phyloP scores from a whole-genome alignment of 2,797 vertebrate species.

The Pygocentrus nattereri region DNA sequence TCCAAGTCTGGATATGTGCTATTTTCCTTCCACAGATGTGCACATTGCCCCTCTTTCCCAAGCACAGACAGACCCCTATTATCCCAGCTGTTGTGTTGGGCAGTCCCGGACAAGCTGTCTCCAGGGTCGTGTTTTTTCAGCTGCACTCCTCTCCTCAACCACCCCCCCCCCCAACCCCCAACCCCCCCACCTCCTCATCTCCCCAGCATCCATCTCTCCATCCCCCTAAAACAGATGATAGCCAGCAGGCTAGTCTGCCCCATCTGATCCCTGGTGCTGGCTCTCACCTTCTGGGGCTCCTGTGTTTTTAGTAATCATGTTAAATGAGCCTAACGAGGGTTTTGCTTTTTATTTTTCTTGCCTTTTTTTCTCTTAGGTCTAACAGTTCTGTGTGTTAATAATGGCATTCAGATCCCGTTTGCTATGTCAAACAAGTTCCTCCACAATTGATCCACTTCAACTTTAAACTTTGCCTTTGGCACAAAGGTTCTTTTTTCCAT shows the following conservation, averaged over 20 bases:
- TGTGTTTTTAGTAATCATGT: conserved; percentile 27
- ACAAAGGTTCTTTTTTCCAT: conserved; percentile 7
- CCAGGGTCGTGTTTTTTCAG: conserved; percentile 61
- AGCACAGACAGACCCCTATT: conserved; percentile 49
- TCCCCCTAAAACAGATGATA: conserved; percentile 49
- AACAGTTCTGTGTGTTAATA: not conserved
- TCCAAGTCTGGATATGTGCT: conserved; percentile 45
- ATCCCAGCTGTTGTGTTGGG: conserved; percentile 65
- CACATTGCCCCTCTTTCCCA: conserved; percentile 32
- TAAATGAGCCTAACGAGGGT: conserved; percentile 15
- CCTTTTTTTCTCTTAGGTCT: not conserved
- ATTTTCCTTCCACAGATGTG: conserved; percentile 56
- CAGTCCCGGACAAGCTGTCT: conserved; percentile 54
- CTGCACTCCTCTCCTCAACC: conserved; percentile 41
- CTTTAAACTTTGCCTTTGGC: conserved; percentile 15
- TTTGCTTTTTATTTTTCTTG: conserved; percentile 30
- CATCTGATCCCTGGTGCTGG: conserved; percentile 24
- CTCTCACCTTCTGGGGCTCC: not conserved
- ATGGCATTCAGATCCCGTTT: not conserved
- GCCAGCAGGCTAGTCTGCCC: conserved; percentile 35
- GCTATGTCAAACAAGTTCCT: conserved; percentile 3
- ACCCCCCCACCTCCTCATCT: not conserved
- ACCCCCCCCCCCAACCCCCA: not conserved
- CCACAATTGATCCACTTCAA: conserved; percentile 20
- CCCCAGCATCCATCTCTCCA: conserved; percentile 34